Percentiles rank a stretch among this genome's conserved stretches.
Conservation (phyloP, 1,140 invertebrate genomes). For the Drosophila dunni region DNA sequence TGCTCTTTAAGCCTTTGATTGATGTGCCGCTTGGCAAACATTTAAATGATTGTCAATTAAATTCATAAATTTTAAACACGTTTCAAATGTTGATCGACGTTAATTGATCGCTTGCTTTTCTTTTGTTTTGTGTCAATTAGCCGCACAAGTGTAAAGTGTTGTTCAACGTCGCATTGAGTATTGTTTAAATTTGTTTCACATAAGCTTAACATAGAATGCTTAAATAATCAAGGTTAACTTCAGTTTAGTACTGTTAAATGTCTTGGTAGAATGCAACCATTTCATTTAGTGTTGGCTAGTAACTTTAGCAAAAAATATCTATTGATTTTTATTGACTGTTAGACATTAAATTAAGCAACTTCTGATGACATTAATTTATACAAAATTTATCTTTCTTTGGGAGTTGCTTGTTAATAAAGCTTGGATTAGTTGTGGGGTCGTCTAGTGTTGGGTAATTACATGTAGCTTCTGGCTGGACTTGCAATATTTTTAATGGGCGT, state of each 20-base stretch:
- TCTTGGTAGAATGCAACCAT: neutral
- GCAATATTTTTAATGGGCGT: no score
- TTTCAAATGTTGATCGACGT: constrained; percentile 46
- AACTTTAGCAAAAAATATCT: no score
- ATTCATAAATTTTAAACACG: constrained; percentile 55
- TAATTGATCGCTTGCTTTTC: constrained; percentile 53
- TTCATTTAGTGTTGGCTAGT: no score
- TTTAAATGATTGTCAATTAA: constrained; percentile 63
- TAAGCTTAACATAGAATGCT: neutral
- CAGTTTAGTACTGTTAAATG: constrained; percentile 26
- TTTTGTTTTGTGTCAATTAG: constrained; percentile 52
- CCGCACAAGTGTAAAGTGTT: constrained; percentile 20
- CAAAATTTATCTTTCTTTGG: no score
- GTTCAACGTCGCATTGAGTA: constrained; percentile 8
- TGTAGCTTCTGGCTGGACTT: no score
- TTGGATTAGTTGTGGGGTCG: neutral
- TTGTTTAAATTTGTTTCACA: neutral
- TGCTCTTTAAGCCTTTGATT: constrained; percentile 44
- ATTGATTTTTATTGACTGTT: no score
- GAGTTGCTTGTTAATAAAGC: neutral
- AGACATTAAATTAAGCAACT: no score
- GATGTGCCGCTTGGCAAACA: constrained; percentile 54
- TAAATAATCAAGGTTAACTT: neutral
- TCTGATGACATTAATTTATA: no score
- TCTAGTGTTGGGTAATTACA: neutral